Evolutionary conservation across 2,113 vertebrate species (phyloP).

Genomic region (Equus przewalskii): DNA sequence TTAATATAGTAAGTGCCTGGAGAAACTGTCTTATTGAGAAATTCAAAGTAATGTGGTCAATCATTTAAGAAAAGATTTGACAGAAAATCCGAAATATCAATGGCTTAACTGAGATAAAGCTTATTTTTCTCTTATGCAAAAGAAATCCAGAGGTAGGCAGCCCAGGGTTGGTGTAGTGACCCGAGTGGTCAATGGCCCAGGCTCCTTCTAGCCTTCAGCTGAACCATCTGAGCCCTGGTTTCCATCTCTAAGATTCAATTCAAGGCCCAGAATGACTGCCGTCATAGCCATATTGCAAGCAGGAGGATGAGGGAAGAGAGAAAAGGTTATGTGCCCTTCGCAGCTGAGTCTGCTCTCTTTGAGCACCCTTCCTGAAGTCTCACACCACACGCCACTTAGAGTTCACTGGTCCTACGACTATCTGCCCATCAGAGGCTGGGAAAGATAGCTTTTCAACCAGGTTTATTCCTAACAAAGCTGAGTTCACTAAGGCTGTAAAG

Average conservation of each 20-base stretch:
- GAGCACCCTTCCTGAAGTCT: background rate
- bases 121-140: background rate
- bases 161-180: background rate
- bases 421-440: background rate
- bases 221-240: background rate
- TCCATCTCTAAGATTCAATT: background rate
- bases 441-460: background rate
- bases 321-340: background rate
- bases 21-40: background rate
- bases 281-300: background rate
- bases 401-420: background rate
- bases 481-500: background rate
- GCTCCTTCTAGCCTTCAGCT: background rate
- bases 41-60: background rate
- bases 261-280: background rate
- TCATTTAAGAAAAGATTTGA: background rate
- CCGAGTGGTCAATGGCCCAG: background rate
- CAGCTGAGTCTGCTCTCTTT: background rate
- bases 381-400: accelerated
- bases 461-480: background rate
- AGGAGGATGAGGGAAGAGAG: background rate
- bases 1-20: background rate
- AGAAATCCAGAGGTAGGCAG: background rate
- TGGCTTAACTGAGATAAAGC: background rate
- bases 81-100: background rate